Base-by-base conservation (phyloP, 2,888 invertebrate species). In the Gastrophysa polygoni region DNA sequence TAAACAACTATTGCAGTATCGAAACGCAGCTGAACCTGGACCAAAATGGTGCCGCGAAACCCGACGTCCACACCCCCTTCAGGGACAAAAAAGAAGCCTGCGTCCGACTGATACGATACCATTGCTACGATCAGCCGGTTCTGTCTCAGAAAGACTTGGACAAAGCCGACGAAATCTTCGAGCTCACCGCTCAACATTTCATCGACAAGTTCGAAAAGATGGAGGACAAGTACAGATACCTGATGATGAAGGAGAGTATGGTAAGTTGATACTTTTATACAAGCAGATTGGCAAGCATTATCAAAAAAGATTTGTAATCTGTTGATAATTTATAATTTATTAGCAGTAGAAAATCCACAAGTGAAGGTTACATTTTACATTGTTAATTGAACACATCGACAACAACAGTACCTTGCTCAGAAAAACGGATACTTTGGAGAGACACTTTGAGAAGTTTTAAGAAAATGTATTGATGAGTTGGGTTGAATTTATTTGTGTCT, bases 201-300 rank as follows among this genome's bases (percentile, higher is more conserved):
- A 83, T 91, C 38, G 87, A 87, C 67, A 91, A 90, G 80, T 90
- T 89, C 75, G 85, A 85, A 28, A 83, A 85, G 64, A 87, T 93
- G 85, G 86, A 88, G 72, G 88, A 89, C 73, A 92, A 91, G 79
- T 92, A 90, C 79, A 86, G 89, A 66, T 86, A 87, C 76, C 83
- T 92, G 59, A 82, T 92, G 54, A 82, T 91, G 71, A 89, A 91
- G 81, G 92, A 92, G 75, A 91, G 91, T 76, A 90, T 89, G 89
- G 92, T 92, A 81, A 83, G 84, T 72, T 38, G 34, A 20, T 32
- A 6, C 8, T 6, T 7, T 2, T 32, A 11, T 2, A 32, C 2
- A 32, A 11, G 2, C 5, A 28, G 4, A 28, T 28, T n/a, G n/a
- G n/a, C n/a, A n/a, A n/a, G n/a, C n/a, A n/a, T n/a, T n/a, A n/a